Percentiles rank a stretch among this genome's conserved stretches.
Conservation (phyloP, 2,888 invertebrate genomes). For the Diploptera punctata region DNA sequence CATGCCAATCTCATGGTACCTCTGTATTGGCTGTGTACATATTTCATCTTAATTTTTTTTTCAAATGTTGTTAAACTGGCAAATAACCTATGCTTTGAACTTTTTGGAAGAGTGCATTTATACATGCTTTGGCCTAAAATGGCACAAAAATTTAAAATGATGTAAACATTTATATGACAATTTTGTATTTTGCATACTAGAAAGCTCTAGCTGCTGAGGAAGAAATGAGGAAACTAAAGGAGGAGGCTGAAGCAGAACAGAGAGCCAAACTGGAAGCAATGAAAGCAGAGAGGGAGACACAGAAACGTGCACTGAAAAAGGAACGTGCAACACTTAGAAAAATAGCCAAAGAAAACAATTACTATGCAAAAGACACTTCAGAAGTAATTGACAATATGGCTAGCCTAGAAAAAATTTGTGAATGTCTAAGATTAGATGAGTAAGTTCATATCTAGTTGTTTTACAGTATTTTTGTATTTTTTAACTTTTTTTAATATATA, state of each 20-base stretch:
- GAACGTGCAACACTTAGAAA: slow-evolving; percentile 84
- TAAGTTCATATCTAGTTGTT: too few relatives aligned
- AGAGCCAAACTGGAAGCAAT: slow-evolving; percentile 81
- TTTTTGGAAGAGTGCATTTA: too few relatives aligned
- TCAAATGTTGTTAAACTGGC: too few relatives aligned
- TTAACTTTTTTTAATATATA: background rate
- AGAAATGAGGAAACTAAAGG: slow-evolving; percentile 66
- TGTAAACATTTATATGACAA: too few relatives aligned
- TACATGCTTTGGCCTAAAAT: too few relatives aligned
- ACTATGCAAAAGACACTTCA: slow-evolving; percentile 72
- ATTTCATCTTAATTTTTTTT: too few relatives aligned
- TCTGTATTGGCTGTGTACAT: too few relatives aligned
- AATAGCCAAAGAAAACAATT: slow-evolving; percentile 80
- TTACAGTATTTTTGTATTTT: background rate
- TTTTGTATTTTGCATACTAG: too few relatives aligned
- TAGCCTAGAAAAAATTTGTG: slow-evolving; percentile 91
- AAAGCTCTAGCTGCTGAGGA: slow-evolving; percentile 69
- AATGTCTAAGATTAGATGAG: slow-evolving; percentile 72
- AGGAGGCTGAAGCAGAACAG: slow-evolving; percentile 81
- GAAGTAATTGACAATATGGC: slow-evolving; percentile 85
- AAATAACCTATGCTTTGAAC: too few relatives aligned
- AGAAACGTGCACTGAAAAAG: slow-evolving; percentile 85
- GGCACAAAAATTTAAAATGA: too few relatives aligned
- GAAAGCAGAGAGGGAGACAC: slow-evolving; percentile 83
- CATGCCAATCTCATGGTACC: too few relatives aligned